phyloP scores from a whole-genome alignment of 2,888 invertebrate species.

The Chesias legatella region DNA sequence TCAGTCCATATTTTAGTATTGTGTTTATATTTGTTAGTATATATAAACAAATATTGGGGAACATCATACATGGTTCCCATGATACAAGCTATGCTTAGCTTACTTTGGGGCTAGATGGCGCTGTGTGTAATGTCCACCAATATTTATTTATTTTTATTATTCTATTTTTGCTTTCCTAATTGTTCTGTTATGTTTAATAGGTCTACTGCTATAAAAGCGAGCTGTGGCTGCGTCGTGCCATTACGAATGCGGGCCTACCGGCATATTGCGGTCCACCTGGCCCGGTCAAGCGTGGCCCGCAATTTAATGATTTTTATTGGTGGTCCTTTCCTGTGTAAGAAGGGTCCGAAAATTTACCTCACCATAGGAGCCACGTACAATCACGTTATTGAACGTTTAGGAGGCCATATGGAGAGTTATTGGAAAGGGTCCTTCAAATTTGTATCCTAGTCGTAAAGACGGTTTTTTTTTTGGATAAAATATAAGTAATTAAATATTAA shows the following conservation, averaged over 20 bases:
- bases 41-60: too few relatives aligned
- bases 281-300: constrained; percentile 47
- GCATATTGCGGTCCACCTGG: constrained; percentile 53
- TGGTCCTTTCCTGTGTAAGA: constrained; percentile 48
- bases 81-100: too few relatives aligned
- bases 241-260: constrained; percentile 45
- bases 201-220: too few relatives aligned
- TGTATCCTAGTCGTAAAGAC: constrained; percentile 19
- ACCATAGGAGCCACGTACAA: constrained; percentile 49
- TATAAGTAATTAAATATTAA: too few relatives aligned
- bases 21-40: too few relatives aligned
- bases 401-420: constrained; percentile 57
- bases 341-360: constrained; percentile 62
- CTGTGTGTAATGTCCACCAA: too few relatives aligned
- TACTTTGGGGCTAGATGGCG: too few relatives aligned
- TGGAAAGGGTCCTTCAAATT: constrained; percentile 44
- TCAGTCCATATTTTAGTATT: too few relatives aligned
- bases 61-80: too few relatives aligned
- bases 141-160: too few relatives aligned
- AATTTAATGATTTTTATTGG: constrained; percentile 71
- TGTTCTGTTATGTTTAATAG: too few relatives aligned
- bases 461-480: not conserved
- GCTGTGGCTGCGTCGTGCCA: constrained; percentile 18
- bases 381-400: constrained; percentile 65
- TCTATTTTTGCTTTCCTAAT: too few relatives aligned